Evolutionary conservation across 2,113 vertebrate species (phyloP).

Genomic region (Eleginops maclovinus): DNA sequence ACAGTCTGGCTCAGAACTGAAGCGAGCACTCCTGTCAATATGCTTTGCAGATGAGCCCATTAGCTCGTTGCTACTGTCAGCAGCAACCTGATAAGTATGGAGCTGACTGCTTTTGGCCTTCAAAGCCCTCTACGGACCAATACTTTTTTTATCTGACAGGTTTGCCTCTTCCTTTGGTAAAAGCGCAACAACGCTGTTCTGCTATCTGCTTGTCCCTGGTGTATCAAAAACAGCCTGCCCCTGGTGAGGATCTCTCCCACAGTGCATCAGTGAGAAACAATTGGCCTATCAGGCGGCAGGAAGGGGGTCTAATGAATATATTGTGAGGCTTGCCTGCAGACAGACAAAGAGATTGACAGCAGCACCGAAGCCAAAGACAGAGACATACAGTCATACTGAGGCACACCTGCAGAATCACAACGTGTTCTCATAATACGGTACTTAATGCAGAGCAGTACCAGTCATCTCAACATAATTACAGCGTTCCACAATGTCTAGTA

Average conservation of each 20-base stretch:
- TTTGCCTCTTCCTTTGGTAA: slow-evolving; percentile 64
- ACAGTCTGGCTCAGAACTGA: slow-evolving; percentile 37
- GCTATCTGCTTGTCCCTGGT: slow-evolving; percentile 49
- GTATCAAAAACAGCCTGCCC: slow-evolving; percentile 58
- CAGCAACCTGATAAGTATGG: slow-evolving; percentile 57
- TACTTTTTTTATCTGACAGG: slow-evolving; percentile 65
- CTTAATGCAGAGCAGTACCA: slow-evolving; percentile 17
- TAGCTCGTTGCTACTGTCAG: slow-evolving; percentile 73
- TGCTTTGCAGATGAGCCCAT: slow-evolving; percentile 70
- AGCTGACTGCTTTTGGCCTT: slow-evolving; percentile 65
- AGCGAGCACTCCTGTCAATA: slow-evolving; percentile 67
- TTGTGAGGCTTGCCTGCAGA: slow-evolving; percentile 60
- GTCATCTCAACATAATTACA: not conserved
- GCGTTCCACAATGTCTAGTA: not conserved
- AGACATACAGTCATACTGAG: slow-evolving; percentile 21
- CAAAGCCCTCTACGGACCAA: slow-evolving; percentile 58
- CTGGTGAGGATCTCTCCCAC: slow-evolving; percentile 48
- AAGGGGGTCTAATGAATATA: slow-evolving; percentile 64
- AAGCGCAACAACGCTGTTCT: slow-evolving; percentile 33
- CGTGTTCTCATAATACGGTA: slow-evolving; percentile 12
- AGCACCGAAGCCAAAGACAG: slow-evolving; percentile 17
- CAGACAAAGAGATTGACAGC: slow-evolving; percentile 42
- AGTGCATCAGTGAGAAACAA: slow-evolving; percentile 57
- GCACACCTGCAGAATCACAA: slow-evolving; percentile 18
- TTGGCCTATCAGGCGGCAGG: slow-evolving; percentile 61